Evolutionary conservation across 2,113 vertebrate species (phyloP), one percentile per base, ranked within the genome.

Genomic region (Podarcis raffonei): DNA sequence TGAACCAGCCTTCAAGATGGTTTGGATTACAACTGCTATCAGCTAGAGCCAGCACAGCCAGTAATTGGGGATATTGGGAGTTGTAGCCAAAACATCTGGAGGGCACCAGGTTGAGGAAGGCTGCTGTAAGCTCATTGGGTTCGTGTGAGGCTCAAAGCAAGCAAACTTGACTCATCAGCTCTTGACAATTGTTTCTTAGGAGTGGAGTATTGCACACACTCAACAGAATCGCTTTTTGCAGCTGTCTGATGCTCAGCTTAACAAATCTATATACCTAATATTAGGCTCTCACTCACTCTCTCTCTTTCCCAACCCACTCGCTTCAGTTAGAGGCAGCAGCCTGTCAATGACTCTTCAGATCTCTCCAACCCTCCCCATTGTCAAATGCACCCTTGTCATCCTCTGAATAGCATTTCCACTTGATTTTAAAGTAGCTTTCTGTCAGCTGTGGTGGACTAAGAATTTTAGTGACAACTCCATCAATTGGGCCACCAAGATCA

Each of bases 371-470:
- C 75, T 66, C 37, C 37, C 11, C 20, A 53, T 76, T 86, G 74
- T 77, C 35, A 65, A 27, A 16, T 86, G 74, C 7, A 42, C 7
- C 42, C 25, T 12, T 32, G 6, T 35, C 35, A 77, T 57, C 32
- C 23, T n/a, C 35, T 86, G 75, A 86, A 66, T 78, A 42, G 18
- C 18, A n/a, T 78, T 77, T 78, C 25, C 62, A 32, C 25, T 77
- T 86, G 84, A 66, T 86, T 30, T 78, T 30, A n/a, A 86, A 42
- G 16, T 48, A 86, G 84, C 75, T 86, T 66, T 84, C n/a, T 81
- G 42, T 77, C 18, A 42, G 25, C 22, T 86, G 48, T 22, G 30
- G 39, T 74, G n/a, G 20, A 35, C 30, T 71, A 72, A 84, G 69
- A 84, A 74, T 65, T 81, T 62, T 35, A 81, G 57, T 81, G 57